A percentile compares a stretch with the other conserved stretches of the same genome.
These are phyloP conservation scores for Buathra laborator DNA, from an alignment of 2,888 invertebrate genomes.

Conservation along the genomic window DNA sequence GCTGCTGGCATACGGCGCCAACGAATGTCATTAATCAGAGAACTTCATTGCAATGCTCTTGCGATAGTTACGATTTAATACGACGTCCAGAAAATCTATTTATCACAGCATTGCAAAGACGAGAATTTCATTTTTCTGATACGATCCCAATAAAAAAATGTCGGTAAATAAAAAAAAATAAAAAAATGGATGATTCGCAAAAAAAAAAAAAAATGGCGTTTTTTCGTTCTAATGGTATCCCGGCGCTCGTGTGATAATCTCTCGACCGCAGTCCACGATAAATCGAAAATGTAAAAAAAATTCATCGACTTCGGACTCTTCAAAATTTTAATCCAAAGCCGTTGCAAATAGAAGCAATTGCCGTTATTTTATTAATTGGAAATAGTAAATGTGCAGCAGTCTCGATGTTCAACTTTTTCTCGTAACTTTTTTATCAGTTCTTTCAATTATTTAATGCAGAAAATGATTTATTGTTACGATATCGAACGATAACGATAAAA, in stretches of 20 bases:
- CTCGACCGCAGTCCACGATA: not conserved
- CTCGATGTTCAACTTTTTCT: not conserved
- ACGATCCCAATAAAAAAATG: too few species aligned
- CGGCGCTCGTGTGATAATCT: not conserved
- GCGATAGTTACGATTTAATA: not conserved
- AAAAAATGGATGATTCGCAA: not conserved
- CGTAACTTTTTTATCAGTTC: not conserved
- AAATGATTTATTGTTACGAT: not conserved
- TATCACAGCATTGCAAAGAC: not conserved
- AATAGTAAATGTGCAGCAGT: not conserved
- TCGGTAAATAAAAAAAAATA: not conserved
- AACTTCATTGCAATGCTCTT: not conserved
- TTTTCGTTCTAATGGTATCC: not conserved
- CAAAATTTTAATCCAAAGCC: not conserved
- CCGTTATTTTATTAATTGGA: not conserved
- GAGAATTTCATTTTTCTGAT: not conserved
- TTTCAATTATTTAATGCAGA: not conserved
- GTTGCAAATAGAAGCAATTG: not conserved
- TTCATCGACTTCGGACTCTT: too few species aligned
- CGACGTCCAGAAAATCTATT: not conserved
- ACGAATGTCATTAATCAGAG: too few species aligned
- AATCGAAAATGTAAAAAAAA: too few species aligned
- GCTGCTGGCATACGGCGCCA: too few species aligned
- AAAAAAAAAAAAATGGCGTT: not conserved
- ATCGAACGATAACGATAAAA: not conserved